Evolutionary conservation across 2,888 invertebrate species (phyloP).

Genomic region (Eupithecia tripunctaria): DNA sequence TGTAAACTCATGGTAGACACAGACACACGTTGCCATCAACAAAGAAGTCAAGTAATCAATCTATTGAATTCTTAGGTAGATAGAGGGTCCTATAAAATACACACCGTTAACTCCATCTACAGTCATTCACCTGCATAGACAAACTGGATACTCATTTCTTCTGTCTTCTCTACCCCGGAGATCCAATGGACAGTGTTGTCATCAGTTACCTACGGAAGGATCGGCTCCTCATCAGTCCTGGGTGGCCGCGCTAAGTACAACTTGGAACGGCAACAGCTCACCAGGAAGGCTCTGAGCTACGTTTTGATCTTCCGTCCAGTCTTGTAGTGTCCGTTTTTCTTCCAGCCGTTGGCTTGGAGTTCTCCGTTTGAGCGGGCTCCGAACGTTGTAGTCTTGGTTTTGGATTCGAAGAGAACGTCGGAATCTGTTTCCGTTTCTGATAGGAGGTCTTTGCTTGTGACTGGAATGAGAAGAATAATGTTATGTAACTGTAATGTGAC

Average conservation of each 20-base stretch:
- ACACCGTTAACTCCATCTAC: background rate
- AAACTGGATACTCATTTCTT: too few species aligned
- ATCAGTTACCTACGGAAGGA: background rate
- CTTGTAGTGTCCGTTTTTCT: constrained; percentile 84
- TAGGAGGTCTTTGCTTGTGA: constrained; percentile 85
- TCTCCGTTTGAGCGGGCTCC: constrained; percentile 74
- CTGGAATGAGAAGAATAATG: constrained; percentile 66
- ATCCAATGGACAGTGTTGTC: background rate
- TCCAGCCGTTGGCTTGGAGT: constrained; percentile 79
- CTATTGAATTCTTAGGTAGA: background rate
- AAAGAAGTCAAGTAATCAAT: background rate
- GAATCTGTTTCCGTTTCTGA: constrained; percentile 94
- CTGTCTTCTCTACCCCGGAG: background rate
- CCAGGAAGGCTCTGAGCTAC: constrained; percentile 60
- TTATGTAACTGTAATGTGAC: background rate
- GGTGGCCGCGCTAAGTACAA: constrained; percentile 31
- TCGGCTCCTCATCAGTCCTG: constrained; percentile 10
- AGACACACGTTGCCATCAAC: too few species aligned
- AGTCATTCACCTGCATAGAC: background rate
- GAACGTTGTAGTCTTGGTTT: constrained; percentile 83
- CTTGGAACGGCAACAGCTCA: constrained; percentile 45
- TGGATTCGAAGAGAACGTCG: constrained; percentile 92
- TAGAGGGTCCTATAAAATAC: background rate
- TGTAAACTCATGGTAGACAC: too few species aligned
- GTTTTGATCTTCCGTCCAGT: constrained; percentile 71